Conservation (phyloP, 2,113 vertebrate genomes). For the Leptocoma aspasia region DNA sequence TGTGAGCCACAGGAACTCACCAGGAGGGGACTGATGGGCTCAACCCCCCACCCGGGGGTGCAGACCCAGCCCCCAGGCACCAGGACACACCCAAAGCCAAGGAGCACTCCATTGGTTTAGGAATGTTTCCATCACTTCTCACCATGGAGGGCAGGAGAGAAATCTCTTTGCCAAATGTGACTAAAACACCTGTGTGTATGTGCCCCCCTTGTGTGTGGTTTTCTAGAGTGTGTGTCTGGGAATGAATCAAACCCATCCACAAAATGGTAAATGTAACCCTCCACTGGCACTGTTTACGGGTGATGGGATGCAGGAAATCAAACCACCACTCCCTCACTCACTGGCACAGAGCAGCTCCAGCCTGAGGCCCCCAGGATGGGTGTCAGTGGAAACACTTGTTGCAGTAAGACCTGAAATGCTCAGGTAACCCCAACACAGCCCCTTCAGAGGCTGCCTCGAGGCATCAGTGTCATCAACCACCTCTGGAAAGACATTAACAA, state of each 20-base stretch:
- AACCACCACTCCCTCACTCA: rapidly evolving
- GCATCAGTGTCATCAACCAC: not conserved
- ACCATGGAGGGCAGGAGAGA: not conserved
- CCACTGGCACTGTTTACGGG: rapidly evolving
- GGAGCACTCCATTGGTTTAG: rapidly evolving
- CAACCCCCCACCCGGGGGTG: rapidly evolving
- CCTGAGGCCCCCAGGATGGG: not conserved
- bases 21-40: not conserved
- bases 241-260: not conserved
- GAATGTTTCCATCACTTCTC: not conserved
- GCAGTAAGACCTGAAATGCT: not conserved
- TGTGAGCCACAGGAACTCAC: rapidly evolving
- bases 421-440: not conserved
- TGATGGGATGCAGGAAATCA: not conserved
- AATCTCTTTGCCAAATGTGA: not conserved
- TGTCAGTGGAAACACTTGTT: not conserved
- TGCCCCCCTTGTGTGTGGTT: not conserved
- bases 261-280: too few relatives aligned
- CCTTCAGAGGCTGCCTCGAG: not conserved
- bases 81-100: rapidly evolving
- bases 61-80: not conserved
- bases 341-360: not conserved
- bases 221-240: not conserved
- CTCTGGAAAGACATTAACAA: not conserved
- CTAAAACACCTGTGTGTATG: rapidly evolving